Percentiles rank a stretch among this genome's conserved stretches.
Evolutionary conservation across 2,888 invertebrate species (phyloP).

Genomic region (Polylopha cassiicola): DNA sequence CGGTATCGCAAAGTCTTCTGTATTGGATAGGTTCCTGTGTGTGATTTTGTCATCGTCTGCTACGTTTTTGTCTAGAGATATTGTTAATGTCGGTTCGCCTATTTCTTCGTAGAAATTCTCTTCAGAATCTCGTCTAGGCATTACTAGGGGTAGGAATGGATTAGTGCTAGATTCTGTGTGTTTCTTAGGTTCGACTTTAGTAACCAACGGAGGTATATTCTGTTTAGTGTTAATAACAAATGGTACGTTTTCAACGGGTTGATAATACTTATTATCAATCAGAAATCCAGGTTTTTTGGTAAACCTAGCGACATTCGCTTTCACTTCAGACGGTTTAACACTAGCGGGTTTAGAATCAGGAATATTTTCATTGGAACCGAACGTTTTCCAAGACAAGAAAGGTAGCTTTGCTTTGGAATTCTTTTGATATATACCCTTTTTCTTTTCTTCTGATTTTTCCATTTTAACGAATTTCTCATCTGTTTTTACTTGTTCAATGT

Average conservation of each 20-base stretch:
- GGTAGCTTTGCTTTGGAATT: slow-evolving; percentile 51
- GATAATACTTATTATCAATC: slow-evolving; percentile 62
- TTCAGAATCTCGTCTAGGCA: slow-evolving; percentile 40
- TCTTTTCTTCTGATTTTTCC: slow-evolving; percentile 34
- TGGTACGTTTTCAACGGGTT: slow-evolving; percentile 58
- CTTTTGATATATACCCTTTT: slow-evolving; percentile 52
- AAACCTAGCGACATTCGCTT: slow-evolving; percentile 43
- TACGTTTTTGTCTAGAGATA: slow-evolving; percentile 45
- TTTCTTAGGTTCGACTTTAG: slow-evolving; percentile 23
- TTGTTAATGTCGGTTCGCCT: slow-evolving; percentile 40
- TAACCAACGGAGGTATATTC: slow-evolving; percentile 31
- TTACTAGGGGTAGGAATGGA: slow-evolving; percentile 30
- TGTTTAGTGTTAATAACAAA: slow-evolving; percentile 55
- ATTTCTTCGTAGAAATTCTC: slow-evolving; percentile 72
- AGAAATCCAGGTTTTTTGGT: slow-evolving; percentile 56
- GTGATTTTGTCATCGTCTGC: slow-evolving; percentile 67
- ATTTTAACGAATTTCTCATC: slow-evolving; percentile 27
- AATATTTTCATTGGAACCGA: slow-evolving; percentile 41
- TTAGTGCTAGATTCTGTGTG: slow-evolving; percentile 35
- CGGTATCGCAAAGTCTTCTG: slow-evolving; percentile 45
- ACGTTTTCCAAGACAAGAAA: slow-evolving; percentile 46
- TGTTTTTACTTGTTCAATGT: slow-evolving; percentile 54
- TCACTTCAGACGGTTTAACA: slow-evolving; percentile 31
- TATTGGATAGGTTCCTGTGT: slow-evolving; percentile 35
- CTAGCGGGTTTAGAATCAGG: slow-evolving; percentile 36